Evolutionary conservation across 1,140 invertebrate species (phyloP).

Genomic region (Pseudomyrmex dendroicus): DNA sequence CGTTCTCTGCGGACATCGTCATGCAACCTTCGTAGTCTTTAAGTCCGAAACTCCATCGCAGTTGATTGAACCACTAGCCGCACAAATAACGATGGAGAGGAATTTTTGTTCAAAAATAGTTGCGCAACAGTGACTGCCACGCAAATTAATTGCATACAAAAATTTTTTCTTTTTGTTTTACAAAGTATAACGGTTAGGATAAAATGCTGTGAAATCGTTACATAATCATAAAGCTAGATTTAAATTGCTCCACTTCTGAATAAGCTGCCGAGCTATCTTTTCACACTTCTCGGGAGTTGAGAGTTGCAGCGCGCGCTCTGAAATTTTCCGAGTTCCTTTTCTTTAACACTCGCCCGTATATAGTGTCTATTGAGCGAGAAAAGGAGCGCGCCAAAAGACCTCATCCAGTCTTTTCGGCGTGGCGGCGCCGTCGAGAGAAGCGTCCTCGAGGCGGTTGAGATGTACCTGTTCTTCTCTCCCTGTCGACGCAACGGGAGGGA

Average conservation of each 20-base stretch:
- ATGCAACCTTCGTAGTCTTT: constrained; percentile 26
- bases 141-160: too few relatives aligned
- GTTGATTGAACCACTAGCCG: neutral
- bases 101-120: neutral
- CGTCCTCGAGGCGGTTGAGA: constrained; percentile 44
- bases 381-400: constrained; percentile 19
- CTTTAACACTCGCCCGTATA: neutral
- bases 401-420: constrained; percentile 11
- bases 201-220: neutral
- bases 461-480: constrained; percentile 10
- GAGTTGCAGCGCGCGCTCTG: neutral
- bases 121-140: too few relatives aligned
- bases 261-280: too few relatives aligned
- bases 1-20: constrained; percentile 10
- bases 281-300: neutral
- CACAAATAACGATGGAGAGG: too few relatives aligned
- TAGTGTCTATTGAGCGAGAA: constrained; percentile 25
- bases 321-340: constrained; percentile 30
- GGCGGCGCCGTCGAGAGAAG: constrained; percentile 17
- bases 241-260: neutral
- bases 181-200: too few relatives aligned
- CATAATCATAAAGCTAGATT: neutral
- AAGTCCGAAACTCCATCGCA: neutral
- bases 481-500: neutral
- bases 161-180: too few relatives aligned